Percentiles rank a stretch among this genome's conserved stretches.
phyloP scores from a whole-genome alignment of 1,140 invertebrate species.

The Eubasilissa regina region DNA sequence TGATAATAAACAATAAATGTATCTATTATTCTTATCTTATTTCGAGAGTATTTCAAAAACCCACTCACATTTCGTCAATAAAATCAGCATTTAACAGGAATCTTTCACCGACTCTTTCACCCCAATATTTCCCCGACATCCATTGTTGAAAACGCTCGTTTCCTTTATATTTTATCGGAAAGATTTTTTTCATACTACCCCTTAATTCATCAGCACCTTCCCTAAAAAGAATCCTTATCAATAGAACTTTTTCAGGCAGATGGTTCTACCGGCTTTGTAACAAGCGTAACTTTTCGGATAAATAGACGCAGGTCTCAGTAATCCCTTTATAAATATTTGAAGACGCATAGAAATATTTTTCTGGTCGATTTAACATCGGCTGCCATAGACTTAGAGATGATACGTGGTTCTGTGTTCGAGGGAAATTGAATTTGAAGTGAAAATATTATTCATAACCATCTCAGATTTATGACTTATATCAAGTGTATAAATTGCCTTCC shows the following conservation, averaged over 20 bases:
- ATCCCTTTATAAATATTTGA: conserved; percentile 59
- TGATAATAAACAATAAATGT: no score
- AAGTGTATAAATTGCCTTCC: no score
- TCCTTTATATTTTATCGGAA: conserved; percentile 15
- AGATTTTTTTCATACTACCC: conserved; percentile 9
- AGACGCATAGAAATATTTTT: conserved; percentile 55
- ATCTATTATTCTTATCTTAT: no score
- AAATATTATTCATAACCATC: no score
- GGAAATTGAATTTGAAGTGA: not conserved
- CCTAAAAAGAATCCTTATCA: conserved; percentile 47
- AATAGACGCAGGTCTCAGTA: conserved; percentile 50
- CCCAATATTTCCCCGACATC: not conserved
- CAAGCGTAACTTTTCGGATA: conserved; percentile 52
- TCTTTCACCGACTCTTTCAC: not conserved
- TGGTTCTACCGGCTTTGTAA: conserved; percentile 40
- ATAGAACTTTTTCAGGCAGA: conserved; percentile 51
- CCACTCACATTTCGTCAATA: no score
- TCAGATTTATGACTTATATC: no score
- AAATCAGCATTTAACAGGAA: conserved; percentile 1
- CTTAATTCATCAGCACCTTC: conserved; percentile 51
- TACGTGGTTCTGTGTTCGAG: conserved; percentile 8
- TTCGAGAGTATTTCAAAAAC: no score
- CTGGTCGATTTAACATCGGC: conserved; percentile 51
- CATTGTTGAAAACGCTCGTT: conserved; percentile 25
- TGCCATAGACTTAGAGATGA: conserved; percentile 28